Base-by-base conservation (phyloP, 2,797 vertebrate genomes). In the Rhynchonycteris naso region DNA sequence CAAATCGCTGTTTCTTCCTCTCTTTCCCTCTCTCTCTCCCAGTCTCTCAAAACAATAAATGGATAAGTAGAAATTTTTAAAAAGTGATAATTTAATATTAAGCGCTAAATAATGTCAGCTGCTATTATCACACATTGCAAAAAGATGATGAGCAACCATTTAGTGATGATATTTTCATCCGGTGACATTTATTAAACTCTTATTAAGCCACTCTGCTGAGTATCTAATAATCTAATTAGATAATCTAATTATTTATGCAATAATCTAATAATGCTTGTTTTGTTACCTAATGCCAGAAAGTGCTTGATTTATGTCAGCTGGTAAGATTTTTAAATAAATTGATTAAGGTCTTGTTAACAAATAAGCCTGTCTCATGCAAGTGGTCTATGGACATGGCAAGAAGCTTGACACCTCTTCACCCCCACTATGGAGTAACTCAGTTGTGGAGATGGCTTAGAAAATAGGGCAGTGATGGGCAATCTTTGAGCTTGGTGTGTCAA, bases 151-250 rank as follows among this genome's bases (percentile, higher is more conserved):
- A 56, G 79, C 61, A 43, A 58, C 28, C 58, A 30, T 28, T 75
- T 50, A 81, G 63, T 86, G 58, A 59, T 13, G 18, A n/a, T 72
- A 61, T 80, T 93, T 81, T 65, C 66, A 38, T 84, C 35, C 78
- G 89, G 69, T 90, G 94, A 94, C 85, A 82, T 90, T 86, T 89
- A 86, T 21, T 54, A 69, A 35, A 69, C 63, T 63, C 54, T 91
- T 58, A 38, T 24, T 28, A 81, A 72, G 58, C 63, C 50, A 14
- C 69, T 1, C 18, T 52, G 79, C 68, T 24, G 26, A 38, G 66
- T n/a, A n/a, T n/a, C n/a, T n/a, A n/a, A n/a, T n/a, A n/a, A n/a
- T n/a, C n/a, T n/a, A n/a, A n/a, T n/a, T n/a, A n/a, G n/a, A n/a
- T n/a, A n/a, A n/a, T n/a, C n/a, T n/a, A n/a, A n/a, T n/a, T n/a